Conservation (phyloP, 1,140 invertebrate species). For the Neelides sp. region DNA sequence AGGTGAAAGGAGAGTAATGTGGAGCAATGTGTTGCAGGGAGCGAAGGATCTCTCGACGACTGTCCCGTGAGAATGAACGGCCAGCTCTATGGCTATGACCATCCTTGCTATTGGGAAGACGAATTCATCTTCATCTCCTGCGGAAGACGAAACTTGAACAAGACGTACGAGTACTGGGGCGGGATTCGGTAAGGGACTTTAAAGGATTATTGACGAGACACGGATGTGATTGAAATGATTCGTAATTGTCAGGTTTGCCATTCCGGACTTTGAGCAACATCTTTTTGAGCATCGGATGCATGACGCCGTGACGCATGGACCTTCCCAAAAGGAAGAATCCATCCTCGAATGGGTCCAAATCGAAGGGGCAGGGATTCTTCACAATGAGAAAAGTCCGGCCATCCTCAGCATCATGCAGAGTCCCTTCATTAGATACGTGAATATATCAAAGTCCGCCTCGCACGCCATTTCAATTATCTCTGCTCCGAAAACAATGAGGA, state of each 20-base stretch:
- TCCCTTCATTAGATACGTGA: slow-evolving; percentile 67
- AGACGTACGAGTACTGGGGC: slow-evolving; percentile 77
- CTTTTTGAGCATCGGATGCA: slow-evolving; percentile 67
- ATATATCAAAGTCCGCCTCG: slow-evolving; percentile 68
- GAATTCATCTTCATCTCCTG: slow-evolving; percentile 90
- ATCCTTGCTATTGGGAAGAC: slow-evolving; percentile 74
- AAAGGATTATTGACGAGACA: background rate
- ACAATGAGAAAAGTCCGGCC: slow-evolving; percentile 86
- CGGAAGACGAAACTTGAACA: slow-evolving; percentile 57
- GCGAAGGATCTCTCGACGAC: slow-evolving; percentile 67
- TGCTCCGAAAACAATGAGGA: slow-evolving; percentile 60
- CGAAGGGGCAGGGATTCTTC: slow-evolving; percentile 85
- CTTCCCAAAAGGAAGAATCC: slow-evolving; percentile 52
- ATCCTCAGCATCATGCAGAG: slow-evolving; percentile 76
- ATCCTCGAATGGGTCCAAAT: slow-evolving; percentile 72
- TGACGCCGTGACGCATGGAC: slow-evolving; percentile 61
- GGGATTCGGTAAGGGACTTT: slow-evolving; percentile 50
- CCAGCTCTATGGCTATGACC: slow-evolving; percentile 66
- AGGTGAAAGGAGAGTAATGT: slow-evolving; percentile 3
- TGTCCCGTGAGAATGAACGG: slow-evolving; percentile 82
- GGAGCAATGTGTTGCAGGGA: slow-evolving; percentile 46
- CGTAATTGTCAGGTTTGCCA: slow-evolving; percentile 53
- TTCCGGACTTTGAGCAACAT: slow-evolving; percentile 75
- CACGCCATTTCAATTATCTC: slow-evolving; percentile 87
- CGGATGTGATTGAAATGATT: background rate